Base-by-base conservation (phyloP, 2,797 vertebrate species). In the Microtus californicus region DNA sequence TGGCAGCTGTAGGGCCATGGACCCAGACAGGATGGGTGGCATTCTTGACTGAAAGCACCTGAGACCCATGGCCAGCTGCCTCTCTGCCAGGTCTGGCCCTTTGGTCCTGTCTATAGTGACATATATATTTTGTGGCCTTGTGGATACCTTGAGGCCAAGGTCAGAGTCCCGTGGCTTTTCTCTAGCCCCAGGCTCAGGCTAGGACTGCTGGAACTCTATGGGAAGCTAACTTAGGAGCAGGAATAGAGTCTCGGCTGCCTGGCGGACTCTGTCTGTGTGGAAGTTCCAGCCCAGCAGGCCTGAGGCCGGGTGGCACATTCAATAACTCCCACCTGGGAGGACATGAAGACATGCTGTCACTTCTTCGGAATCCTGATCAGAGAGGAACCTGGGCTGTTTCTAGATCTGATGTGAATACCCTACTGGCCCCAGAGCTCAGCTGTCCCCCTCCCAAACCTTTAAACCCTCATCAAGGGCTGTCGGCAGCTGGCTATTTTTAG, bases 401-500 rank as follows among this genome's bases (percentile, higher is more conserved):
- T 73, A 92, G 87, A 93, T 37, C 73, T 31, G 0, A 3, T 13
- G 31, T 25, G 73, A 78, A 40, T 31, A 17, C 77, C 34, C 80
- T 34, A 7, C 0, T 0, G 29, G 71, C 37, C 94, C 90, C 81
- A 29, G 59, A 54, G 82, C 74, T 90, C 51, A 21, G 63, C 80
- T 65, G 40, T 37, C 54, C 27, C 27, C 45, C 43, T n/a, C 67
- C 48, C n/a, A 73, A 31, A 1, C 45, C 85, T 37, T 87, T 73
- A 54, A 56, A 31, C 23, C 9, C n/a, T 80, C 71, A 63, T 56
- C 11, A 14, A 63, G 61, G 13, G 23, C 40, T 93, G 29, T 61
- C 37, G 37, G 63, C 65, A 89, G 56, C 80, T 87, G 87, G 78
- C 1, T 81, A 63, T 69, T 93, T 97, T 94, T 63, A 94, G 69